A percentile compares a stretch with the other conserved stretches of the same genome.
Conservation (phyloP, 2,113 vertebrate genomes). For the Struthio camelus region DNA sequence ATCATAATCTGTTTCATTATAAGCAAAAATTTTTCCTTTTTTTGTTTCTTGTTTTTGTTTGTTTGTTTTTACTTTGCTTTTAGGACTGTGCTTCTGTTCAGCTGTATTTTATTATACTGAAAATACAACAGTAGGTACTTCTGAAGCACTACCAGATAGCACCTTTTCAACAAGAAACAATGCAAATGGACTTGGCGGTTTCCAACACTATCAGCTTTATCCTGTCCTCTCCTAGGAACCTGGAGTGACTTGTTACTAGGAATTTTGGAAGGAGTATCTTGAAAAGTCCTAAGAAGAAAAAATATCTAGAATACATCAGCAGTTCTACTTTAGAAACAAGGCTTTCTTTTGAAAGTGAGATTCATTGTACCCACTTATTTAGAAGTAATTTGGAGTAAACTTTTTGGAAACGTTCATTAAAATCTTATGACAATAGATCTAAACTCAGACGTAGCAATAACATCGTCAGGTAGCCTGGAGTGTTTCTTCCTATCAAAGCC, state of each 20-base stretch:
- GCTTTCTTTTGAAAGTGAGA: not conserved
- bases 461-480: not conserved
- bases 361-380: not conserved
- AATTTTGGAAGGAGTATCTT: not conserved
- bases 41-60: too few relatives aligned
- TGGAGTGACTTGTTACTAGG: not conserved
- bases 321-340: not conserved
- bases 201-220: not conserved
- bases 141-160: not conserved
- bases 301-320: not conserved
- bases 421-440: not conserved
- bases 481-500: not conserved
- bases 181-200: not conserved
- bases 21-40: not conserved
- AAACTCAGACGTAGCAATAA: not conserved
- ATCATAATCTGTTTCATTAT: not conserved
- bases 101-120: not conserved
- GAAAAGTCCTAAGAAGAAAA: not conserved
- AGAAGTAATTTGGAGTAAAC: not conserved
- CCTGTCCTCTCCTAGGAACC: not conserved
- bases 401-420: not conserved
- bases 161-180: not conserved
- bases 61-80: not conserved
- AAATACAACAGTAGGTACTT: not conserved
- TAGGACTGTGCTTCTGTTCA: not conserved